A percentile compares a stretch with the other conserved stretches of the same genome.
phyloP scores from a whole-genome alignment of 2,113 vertebrate genomes.

The Mustela lutreola region DNA sequence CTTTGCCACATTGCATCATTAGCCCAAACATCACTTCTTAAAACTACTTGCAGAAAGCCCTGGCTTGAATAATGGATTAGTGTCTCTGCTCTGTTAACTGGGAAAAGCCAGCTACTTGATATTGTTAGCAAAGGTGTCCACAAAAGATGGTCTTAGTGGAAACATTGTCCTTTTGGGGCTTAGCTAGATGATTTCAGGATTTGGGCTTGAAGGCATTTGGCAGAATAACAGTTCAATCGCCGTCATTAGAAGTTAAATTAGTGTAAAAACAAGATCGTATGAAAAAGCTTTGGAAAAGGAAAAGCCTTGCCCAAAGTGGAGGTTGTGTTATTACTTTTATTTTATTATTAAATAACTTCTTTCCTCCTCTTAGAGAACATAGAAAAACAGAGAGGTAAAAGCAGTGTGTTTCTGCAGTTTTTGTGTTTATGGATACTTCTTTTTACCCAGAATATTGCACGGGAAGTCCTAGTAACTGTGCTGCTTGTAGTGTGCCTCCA shows the following conservation, averaged over 20 bases:
- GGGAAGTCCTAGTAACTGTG: neutral
- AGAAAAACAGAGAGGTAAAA: neutral
- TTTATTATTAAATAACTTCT: conserved; percentile 32
- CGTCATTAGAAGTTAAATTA: conserved; percentile 17
- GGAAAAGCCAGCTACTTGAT: neutral
- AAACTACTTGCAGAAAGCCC: conserved; percentile 35
- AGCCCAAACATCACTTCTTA: conserved; percentile 8
- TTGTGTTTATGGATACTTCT: neutral
- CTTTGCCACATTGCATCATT: neutral
- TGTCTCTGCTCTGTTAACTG: neutral
- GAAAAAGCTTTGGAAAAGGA: conserved; percentile 17
- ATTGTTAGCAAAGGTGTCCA: neutral
- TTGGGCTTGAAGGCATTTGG: conserved; percentile 27
- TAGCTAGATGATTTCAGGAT: conserved; percentile 8
- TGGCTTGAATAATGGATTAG: conserved; percentile 34
- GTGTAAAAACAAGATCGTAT: conserved; percentile 24
- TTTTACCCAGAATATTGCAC: neutral
- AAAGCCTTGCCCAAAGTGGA: neutral
- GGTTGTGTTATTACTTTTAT: conserved; percentile 12
- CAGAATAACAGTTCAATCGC: neutral
- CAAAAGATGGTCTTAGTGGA: neutral
- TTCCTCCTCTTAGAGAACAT: neutral
- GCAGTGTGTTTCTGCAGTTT: neutral
- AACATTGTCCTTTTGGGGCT: neutral
- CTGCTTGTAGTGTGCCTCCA: neutral